phyloP scores from a whole-genome alignment of 1,140 invertebrate species.

The Papilio glaucus region DNA sequence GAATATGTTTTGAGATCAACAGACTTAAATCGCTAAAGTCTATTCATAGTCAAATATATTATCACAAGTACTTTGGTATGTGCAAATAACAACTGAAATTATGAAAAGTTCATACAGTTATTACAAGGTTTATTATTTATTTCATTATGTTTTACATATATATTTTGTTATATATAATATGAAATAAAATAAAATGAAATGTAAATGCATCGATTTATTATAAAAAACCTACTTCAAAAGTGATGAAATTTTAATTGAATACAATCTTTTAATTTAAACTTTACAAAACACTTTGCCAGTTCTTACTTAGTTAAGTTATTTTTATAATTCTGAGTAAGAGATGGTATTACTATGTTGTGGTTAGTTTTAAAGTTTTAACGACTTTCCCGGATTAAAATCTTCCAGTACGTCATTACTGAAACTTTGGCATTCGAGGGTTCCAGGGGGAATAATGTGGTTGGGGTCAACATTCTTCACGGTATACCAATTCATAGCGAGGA shows the following conservation, averaged over 20 bases:
- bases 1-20: slow-evolving; percentile 56
- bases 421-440: neutral
- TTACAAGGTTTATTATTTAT: too few species aligned
- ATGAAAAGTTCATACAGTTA: too few species aligned
- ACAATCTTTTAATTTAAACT: neutral
- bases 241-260: neutral
- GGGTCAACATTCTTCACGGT: neutral
- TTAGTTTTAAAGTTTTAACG: neutral
- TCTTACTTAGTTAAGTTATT: neutral
- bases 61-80: slow-evolving; percentile 69
- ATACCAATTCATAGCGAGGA: too few species aligned
- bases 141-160: slow-evolving; percentile 1
- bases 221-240: too few species aligned
- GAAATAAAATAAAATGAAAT: slow-evolving; percentile 17
- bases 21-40: slow-evolving; percentile 40
- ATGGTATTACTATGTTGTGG: neutral
- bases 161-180: slow-evolving; percentile 22
- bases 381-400: neutral
- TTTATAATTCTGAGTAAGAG: neutral
- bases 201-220: slow-evolving; percentile 11
- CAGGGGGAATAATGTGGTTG: neutral
- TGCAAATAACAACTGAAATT: slow-evolving; percentile 10
- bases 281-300: neutral
- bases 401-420: neutral
- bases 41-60: slow-evolving; percentile 38